Percentiles rank a stretch among this genome's conserved stretches.
These are phyloP conservation scores for Pyrocoelia pectoralis DNA, from an alignment of 2,888 invertebrate genomes.

Conservation along the genomic window DNA sequence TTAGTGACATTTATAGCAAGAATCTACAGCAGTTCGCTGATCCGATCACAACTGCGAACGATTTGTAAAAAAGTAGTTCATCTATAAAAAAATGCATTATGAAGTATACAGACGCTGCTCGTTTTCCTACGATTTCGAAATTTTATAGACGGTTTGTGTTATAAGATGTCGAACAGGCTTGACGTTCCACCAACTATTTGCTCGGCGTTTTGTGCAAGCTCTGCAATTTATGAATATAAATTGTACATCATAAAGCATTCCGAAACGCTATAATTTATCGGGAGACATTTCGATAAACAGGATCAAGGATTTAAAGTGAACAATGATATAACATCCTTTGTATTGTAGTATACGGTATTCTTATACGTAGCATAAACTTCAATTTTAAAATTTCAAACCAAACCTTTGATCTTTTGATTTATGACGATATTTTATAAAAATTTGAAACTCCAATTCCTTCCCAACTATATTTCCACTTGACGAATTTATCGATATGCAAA, in stretches of 20 bases:
- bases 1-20: slow-evolving; percentile 31
- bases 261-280: neutral
- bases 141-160: slow-evolving; percentile 4
- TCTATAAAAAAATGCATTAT: slow-evolving; percentile 2
- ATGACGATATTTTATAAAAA: slow-evolving; percentile 17
- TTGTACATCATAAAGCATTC: slow-evolving; percentile 5
- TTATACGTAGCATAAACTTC: slow-evolving; percentile 1
- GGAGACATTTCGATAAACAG: slow-evolving; percentile 9
- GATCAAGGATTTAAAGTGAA: slow-evolving; percentile 16
- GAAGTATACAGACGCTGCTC: neutral
- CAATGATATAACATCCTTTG: slow-evolving; percentile 9
- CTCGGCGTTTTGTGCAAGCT: neutral
- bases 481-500: slow-evolving; percentile 19
- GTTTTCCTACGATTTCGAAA: slow-evolving; percentile 5
- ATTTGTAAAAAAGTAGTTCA: slow-evolving; percentile 25
- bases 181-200: neutral
- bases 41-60: slow-evolving; percentile 29
- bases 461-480: slow-evolving; percentile 18
- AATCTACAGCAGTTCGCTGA: slow-evolving; percentile 29
- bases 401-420: slow-evolving; percentile 22
- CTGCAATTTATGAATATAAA: slow-evolving; percentile 4
- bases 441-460: slow-evolving; percentile 15
- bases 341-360: neutral
- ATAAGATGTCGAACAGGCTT: neutral
- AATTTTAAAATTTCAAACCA: slow-evolving; percentile 16